Evolutionary conservation across 2,113 vertebrate genomes (phyloP).

Genomic region (Gambusia holbrooki): DNA sequence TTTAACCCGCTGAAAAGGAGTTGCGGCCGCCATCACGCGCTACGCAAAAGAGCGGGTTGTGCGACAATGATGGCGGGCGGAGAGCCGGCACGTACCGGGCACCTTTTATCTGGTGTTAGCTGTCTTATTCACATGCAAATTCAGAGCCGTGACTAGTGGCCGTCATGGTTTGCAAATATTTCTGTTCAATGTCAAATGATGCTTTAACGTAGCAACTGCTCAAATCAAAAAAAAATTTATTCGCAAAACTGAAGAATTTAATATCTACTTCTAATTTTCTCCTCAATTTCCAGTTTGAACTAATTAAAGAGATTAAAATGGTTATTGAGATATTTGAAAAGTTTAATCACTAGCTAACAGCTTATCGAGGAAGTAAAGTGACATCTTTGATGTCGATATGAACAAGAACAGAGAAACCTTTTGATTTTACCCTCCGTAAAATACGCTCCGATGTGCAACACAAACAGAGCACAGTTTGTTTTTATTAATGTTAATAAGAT

Average conservation of each 20-base stretch:
- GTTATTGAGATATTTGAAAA: background rate
- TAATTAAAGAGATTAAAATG: background rate
- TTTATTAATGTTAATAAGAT: no score
- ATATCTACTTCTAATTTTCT: no score
- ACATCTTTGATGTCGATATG: background rate
- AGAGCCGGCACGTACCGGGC: background rate
- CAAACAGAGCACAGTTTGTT: no score
- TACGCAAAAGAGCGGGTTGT: constrained; percentile 71
- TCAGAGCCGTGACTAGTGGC: background rate
- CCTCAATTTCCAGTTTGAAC: background rate
- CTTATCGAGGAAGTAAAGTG: background rate
- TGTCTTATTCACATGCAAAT: constrained; percentile 70
- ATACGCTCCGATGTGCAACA: no score
- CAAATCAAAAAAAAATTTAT: background rate
- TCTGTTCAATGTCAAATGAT: constrained; percentile 24
- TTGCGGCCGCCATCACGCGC: constrained; percentile 46
- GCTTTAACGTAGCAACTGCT: background rate
- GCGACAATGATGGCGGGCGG: constrained; percentile 56
- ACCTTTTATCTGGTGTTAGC: constrained; percentile 35
- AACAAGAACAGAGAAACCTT: background rate
- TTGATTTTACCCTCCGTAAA: no score
- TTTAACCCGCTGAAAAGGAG: constrained; percentile 55
- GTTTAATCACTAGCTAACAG: background rate
- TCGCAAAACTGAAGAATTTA: no score
- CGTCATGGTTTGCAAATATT: constrained; percentile 42